Conservation (phyloP, 2,113 vertebrate genomes). For the Megaceryle torquata region DNA sequence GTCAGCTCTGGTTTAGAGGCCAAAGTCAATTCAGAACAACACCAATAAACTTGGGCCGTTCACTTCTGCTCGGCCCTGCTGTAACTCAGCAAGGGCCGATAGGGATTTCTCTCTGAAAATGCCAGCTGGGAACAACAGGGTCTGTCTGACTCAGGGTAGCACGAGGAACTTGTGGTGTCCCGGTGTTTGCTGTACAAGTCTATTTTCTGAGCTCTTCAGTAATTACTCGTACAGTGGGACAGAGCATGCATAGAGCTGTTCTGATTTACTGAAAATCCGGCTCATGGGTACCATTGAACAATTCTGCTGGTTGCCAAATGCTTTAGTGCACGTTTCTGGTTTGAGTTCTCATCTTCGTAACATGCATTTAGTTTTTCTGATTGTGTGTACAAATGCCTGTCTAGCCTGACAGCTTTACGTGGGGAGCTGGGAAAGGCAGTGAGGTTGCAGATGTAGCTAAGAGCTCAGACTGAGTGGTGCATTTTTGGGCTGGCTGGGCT, state of each 20-base stretch:
- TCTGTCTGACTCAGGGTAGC: not conserved
- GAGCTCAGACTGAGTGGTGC: fast-evolving
- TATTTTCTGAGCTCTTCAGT: not conserved
- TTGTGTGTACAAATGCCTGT: fast-evolving
- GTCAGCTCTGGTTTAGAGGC: not conserved
- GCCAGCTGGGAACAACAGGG: not conserved
- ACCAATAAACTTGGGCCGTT: not conserved
- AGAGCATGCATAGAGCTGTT: not conserved
- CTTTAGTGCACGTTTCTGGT: not conserved
- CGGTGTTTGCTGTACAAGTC: not conserved
- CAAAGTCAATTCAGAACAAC: not conserved
- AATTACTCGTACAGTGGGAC: not conserved
- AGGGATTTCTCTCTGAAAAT: not conserved
- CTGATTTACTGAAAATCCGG: not conserved
- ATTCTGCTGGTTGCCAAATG: not conserved
- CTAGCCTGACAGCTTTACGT: not conserved
- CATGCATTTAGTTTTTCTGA: not conserved
- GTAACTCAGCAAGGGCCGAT: not conserved
- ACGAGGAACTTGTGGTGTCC: not conserved
- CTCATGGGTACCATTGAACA: not conserved
- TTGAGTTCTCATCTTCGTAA: not conserved
- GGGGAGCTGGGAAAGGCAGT: not conserved
- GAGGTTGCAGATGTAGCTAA: fast-evolving
- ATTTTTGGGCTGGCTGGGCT: not conserved
- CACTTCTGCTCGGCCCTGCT: not conserved